phyloP scores from a whole-genome alignment of 1,140 invertebrate species.

The Telenomus remus region DNA sequence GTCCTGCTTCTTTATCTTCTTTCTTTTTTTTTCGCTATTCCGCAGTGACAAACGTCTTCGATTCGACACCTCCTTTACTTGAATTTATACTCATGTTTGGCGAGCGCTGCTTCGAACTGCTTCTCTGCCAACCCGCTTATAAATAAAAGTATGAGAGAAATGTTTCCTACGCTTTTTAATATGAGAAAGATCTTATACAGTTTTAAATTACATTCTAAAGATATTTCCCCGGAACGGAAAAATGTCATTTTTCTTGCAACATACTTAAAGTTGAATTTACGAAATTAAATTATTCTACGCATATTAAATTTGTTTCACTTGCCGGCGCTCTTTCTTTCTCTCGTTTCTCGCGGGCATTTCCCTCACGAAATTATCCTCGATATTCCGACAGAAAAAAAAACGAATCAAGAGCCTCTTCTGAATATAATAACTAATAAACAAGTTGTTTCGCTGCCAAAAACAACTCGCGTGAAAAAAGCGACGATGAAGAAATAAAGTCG shows the following conservation, averaged over 20 bases:
- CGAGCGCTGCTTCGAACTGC: constrained; percentile 33
- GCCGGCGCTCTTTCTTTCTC: not conserved
- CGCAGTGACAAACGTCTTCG: constrained; percentile 54
- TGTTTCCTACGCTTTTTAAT: constrained; percentile 51
- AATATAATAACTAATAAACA: constrained; percentile 21
- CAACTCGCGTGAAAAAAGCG: constrained; percentile 3
- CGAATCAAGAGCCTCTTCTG: constrained; percentile 6
- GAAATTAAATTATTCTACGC: constrained; percentile 36
- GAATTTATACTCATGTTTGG: constrained; percentile 58
- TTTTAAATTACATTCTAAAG: constrained; percentile 53
- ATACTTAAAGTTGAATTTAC: constrained; percentile 28
- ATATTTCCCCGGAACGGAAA: constrained; percentile 23
- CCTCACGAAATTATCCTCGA: no score
- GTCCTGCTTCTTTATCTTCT: constrained; percentile 38
- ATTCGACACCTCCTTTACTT: constrained; percentile 57
- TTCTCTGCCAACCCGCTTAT: constrained; percentile 45
- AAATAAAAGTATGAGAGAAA: constrained; percentile 54
- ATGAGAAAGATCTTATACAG: constrained; percentile 54
- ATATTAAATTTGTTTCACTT: constrained; percentile 33
- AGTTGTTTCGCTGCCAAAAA: constrained; percentile 13
- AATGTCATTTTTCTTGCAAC: constrained; percentile 47
- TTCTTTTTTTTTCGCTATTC: constrained; percentile 19
- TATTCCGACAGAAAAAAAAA: no score
- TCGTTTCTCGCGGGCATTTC: no score
- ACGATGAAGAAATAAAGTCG: not conserved